Conservation (phyloP, 37 sponge, comb jelly and placozoan species). For the Theonella swinhoei region DNA sequence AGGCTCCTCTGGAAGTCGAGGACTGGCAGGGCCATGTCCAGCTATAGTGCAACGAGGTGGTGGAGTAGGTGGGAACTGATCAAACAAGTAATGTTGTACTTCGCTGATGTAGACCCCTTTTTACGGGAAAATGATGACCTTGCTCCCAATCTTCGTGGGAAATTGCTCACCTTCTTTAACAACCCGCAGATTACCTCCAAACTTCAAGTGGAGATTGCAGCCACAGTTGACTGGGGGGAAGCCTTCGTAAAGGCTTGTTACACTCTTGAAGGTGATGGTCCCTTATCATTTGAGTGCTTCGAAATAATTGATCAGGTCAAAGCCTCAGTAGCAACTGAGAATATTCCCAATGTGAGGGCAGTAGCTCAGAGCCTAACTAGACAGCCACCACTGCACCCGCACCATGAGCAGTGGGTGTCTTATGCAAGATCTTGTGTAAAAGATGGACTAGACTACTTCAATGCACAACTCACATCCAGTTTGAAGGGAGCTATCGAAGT, state of each 20-base stretch:
- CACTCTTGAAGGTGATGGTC: too few relatives aligned
- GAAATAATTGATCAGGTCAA: conserved; percentile 3
- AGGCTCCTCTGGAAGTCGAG: conserved; percentile 21
- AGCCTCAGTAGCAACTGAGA: background rate
- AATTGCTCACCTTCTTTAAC: too few relatives aligned
- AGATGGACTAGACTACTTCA: conserved; percentile 16
- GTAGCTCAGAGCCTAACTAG: conserved; percentile 28
- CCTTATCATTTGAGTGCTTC: conserved; percentile 24
- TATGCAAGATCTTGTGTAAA: too few relatives aligned
- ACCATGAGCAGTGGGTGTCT: too few relatives aligned
- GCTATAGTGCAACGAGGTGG: conserved; percentile 10
- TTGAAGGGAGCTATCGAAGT: background rate
- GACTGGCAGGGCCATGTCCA: background rate
- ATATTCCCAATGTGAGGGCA: conserved; percentile 36
- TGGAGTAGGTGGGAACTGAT: conserved; percentile 37
- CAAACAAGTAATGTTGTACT: background rate
- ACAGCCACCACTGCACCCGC: too few relatives aligned
- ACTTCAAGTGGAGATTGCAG: too few relatives aligned
- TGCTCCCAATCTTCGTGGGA: too few relatives aligned
- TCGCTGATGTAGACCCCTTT: too few relatives aligned
- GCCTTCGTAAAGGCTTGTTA: too few relatives aligned
- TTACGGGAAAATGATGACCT: too few relatives aligned
- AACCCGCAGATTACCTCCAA: too few relatives aligned
- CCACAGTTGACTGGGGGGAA: conserved; percentile 44
- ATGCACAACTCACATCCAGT: background rate